A percentile compares a stretch with the other conserved stretches of the same genome.
Conservation (phyloP, 1,140 invertebrate species). For the Linepithema humile region DNA sequence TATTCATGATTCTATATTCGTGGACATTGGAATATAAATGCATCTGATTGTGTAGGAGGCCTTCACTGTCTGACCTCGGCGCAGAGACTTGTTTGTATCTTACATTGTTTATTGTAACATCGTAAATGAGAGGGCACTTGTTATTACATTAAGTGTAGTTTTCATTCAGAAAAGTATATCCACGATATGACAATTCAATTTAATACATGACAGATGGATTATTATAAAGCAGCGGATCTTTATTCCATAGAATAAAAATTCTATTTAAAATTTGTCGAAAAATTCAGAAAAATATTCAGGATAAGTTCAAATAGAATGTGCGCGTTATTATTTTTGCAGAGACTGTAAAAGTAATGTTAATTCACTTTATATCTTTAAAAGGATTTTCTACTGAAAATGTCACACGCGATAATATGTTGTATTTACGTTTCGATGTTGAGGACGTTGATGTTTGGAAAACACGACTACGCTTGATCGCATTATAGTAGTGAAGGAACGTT, state of each 20-base stretch:
- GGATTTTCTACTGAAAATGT: not conserved
- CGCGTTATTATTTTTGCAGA: not conserved
- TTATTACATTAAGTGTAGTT: conserved; percentile 40
- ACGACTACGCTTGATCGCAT: not conserved
- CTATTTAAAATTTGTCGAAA: not conserved
- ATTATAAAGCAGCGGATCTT: not conserved
- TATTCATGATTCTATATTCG: conserved; percentile 45
- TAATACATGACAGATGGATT: not conserved
- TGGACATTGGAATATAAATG: conserved; percentile 30
- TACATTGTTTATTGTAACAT: not conserved
- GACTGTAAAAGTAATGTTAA: not conserved
- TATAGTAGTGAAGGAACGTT: conserved; percentile 11
- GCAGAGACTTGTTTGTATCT: not conserved
- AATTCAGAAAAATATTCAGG: not conserved
- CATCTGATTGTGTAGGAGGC: conserved; percentile 8
- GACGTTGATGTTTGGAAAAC: not conserved
- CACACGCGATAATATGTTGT: not conserved
- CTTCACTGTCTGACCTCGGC: conserved; percentile 25
- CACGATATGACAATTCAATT: not conserved
- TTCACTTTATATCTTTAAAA: not conserved
- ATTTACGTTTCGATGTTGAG: not conserved
- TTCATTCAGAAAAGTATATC: conserved; percentile 25
- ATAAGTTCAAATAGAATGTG: not conserved
- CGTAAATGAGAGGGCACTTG: not conserved
- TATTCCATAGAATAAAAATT: not conserved